Evolutionary conservation across 1,140 invertebrate genomes (phyloP).

Genomic region (Platyura marginata): DNA sequence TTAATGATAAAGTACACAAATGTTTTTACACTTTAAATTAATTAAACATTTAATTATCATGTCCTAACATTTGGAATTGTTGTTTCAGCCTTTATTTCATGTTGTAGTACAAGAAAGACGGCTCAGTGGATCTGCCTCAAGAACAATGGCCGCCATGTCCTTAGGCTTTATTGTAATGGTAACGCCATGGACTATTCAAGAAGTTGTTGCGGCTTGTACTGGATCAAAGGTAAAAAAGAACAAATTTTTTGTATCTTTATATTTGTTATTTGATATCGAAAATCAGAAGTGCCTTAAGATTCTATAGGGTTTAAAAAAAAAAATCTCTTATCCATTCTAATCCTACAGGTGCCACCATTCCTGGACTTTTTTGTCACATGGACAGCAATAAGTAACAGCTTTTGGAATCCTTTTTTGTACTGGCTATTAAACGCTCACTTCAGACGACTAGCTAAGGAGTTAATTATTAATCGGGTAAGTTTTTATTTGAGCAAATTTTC

Average conservation of each 20-base stretch:
- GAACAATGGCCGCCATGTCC: constrained; percentile 76
- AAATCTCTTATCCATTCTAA: constrained; percentile 4
- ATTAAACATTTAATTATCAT: too few relatives aligned
- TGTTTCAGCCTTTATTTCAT: constrained; percentile 10
- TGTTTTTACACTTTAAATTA: too few relatives aligned
- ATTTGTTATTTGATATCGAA: too few relatives aligned
- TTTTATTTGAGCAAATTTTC: too few relatives aligned
- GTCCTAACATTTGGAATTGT: background rate
- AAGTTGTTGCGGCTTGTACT: constrained; percentile 72
- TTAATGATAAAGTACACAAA: too few relatives aligned
- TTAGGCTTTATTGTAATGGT: constrained; percentile 75
- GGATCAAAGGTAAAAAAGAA: constrained; percentile 38
- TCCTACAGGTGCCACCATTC: constrained; percentile 45
- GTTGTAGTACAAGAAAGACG: constrained; percentile 45
- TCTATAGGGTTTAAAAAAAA: constrained; percentile 2
- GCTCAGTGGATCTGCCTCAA: constrained; percentile 55
- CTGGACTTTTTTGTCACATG: constrained; percentile 69
- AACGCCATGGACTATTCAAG: constrained; percentile 72
- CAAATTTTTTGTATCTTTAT: too few relatives aligned
- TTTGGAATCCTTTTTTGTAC: constrained; percentile 77
- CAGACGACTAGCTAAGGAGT: constrained; percentile 52
- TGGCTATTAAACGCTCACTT: constrained; percentile 74
- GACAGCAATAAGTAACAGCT: constrained; percentile 68
- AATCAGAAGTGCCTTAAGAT: background rate
- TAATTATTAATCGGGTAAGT: constrained; percentile 53